phyloP scores from a whole-genome alignment of 2,888 invertebrate species.

The Diarsia mendica region DNA sequence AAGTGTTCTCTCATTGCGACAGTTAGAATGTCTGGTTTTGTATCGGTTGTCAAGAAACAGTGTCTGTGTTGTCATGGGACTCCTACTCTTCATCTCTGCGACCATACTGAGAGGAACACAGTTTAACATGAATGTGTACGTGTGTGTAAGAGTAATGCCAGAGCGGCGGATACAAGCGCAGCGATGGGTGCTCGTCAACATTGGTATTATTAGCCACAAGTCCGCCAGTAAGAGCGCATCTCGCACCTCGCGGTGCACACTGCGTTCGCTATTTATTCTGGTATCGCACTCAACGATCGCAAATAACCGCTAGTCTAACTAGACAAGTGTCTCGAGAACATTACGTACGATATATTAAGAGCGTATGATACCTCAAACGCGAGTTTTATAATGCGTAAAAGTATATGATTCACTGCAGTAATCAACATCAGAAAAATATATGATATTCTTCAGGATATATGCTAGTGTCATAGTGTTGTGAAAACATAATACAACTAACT shows the following conservation, averaged over 20 bases:
- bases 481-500: no score
- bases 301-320: background rate
- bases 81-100: background rate
- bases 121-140: background rate
- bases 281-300: background rate
- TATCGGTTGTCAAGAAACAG: background rate
- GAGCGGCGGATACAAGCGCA: background rate
- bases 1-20: background rate
- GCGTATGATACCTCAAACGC: no score
- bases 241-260: background rate
- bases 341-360: no score
- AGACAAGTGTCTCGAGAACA: background rate
- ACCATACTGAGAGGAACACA: background rate
- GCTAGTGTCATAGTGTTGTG: no score
- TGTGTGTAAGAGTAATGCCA: background rate
- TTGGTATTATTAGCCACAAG: conserved; percentile 30
- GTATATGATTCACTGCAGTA: no score
- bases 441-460: no score
- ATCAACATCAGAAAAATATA: no score
- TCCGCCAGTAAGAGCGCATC: background rate
- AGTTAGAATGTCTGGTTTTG: background rate
- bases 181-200: conserved; percentile 16
- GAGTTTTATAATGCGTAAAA: no score
- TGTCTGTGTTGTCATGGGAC: background rate
- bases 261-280: background rate